Base-by-base conservation (phyloP, 30 jellyfish, hydroid and myxozoan genomes). In the Cassiopea xamachana region DNA sequence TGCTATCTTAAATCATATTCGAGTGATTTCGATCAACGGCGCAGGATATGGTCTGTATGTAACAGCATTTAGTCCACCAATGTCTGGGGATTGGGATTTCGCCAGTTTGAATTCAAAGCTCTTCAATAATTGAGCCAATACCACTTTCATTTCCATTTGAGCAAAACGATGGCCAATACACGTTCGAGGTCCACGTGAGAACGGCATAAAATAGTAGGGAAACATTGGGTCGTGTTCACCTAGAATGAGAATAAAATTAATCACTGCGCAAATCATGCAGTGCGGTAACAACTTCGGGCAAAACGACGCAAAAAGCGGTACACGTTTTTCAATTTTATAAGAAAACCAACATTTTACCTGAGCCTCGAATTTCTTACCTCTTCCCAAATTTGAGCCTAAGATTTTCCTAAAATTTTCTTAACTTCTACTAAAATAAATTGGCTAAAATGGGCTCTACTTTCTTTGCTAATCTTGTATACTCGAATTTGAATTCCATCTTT, bases 151-250 rank as follows among this genome's bases (percentile, higher is more conserved):
- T 48, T 80, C 89, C 89, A 80, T 44, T 59, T 18, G 15, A 7
- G 80, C 89, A 68, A 80, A 80, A 39, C 89, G 79, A 48, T 80
- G 46, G 2, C 89, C 89, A 45, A 80, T 80, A 71, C 89, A 80
- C 89, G 61, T 80, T 6, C 89, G 89, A 1, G 89, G 89, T 14
- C 89, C 89, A 80, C 89, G 89, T 2, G 89, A 80, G 50, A 80
- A 80, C 14, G 89, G 89, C 51, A 64, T 18, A 46, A 18, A 80
- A 59, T 80, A 80, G 61, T 80, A 80, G 2, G 89, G 80, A 71
- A 80, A 80, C 80, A 80, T 55, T 4, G 89, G 89, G 69, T 80
- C 89, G 10, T 59, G 27, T 2, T 60, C 89, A 60, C 46, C 89
- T 80, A 71, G 16, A 75, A 75, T 7, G 18, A 78, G 5, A 1